phyloP scores from a whole-genome alignment of 2,797 vertebrate species.

The Hephaestus fuliginosus region DNA sequence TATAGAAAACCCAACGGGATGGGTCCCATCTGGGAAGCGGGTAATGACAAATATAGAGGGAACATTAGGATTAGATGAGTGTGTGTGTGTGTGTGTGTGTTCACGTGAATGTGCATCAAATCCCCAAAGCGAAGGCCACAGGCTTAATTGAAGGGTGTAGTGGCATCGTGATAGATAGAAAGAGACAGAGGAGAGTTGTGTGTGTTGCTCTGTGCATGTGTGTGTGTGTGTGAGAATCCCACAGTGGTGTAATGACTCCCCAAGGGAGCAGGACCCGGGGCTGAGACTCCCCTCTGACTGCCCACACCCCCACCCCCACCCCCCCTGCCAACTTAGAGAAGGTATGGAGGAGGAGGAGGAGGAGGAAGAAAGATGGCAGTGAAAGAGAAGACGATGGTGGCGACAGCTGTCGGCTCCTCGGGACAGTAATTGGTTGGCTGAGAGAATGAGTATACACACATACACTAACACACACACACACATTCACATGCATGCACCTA shows the following conservation, averaged over 20 bases:
- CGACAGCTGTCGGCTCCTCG: conserved; percentile 82
- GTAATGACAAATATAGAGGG: conserved; percentile 70
- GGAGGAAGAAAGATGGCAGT: conserved; percentile 43
- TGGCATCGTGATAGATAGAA: conserved; percentile 63
- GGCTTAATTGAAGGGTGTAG: conserved; percentile 69
- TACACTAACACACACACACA: conserved; percentile 4
- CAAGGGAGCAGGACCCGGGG: conserved; percentile 79
- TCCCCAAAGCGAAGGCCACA: conserved; percentile 55
- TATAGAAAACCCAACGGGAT: conserved; percentile 56
- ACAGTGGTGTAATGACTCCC: conserved; percentile 85
- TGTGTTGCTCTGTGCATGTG: conserved; percentile 37
- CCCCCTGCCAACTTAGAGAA: conserved; percentile 70
- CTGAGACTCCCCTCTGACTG: conserved; percentile 76
- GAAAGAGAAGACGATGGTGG: conserved; percentile 69
- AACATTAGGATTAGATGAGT: conserved; percentile 59
- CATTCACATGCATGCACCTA: conserved; percentile 3
- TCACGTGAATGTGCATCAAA: conserved; percentile 52
- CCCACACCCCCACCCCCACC: neutral
- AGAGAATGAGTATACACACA: conserved; percentile 62
- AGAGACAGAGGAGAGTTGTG: conserved; percentile 67
- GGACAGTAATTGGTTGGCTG: conserved; percentile 85
- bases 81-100: conserved; percentile 35
- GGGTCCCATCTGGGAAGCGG: conserved; percentile 64
- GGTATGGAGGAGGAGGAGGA: conserved; percentile 49
- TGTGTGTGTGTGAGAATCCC: conserved; percentile 61